These are phyloP conservation scores for Plectrocnemia conspersa DNA, from an alignment of 1,140 invertebrate species.

Conservation along the genomic window DNA sequence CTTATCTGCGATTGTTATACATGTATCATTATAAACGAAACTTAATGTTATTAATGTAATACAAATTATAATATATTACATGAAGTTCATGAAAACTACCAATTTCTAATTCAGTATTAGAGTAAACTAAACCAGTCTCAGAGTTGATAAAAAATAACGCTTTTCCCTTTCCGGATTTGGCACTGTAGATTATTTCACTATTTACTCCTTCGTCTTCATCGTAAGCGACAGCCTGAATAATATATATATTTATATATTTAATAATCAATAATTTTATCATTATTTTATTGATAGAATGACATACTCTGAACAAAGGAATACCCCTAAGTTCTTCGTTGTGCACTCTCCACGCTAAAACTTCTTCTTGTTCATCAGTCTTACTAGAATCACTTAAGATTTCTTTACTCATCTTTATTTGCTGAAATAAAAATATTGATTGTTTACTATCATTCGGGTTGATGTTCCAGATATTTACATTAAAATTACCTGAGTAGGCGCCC, in stretches of 20 bases:
- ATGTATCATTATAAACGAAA: too few species aligned
- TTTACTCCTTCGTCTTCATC: slow-evolving; percentile 75
- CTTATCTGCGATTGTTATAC: too few species aligned
- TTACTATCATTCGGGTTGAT: not conserved
- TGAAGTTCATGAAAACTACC: slow-evolving; percentile 64
- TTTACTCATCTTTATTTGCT: slow-evolving; percentile 5
- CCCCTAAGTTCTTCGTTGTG: slow-evolving; percentile 27
- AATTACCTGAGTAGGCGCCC: slow-evolving; percentile 55
- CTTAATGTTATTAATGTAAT: too few species aligned
- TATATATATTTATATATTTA: slow-evolving; percentile 2
- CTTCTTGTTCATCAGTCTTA: slow-evolving; percentile 14
- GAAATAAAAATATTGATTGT: not conserved
- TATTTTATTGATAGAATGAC: slow-evolving; percentile 1
- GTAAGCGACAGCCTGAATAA: slow-evolving; percentile 66
- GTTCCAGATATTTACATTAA: not conserved
- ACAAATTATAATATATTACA: too few species aligned
- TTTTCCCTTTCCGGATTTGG: slow-evolving; percentile 67
- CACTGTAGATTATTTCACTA: slow-evolving; percentile 69
- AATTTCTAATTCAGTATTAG: slow-evolving; percentile 50
- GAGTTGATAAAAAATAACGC: slow-evolving; percentile 72
- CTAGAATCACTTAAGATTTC: not conserved
- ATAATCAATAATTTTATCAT: slow-evolving; percentile 11
- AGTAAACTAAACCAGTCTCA: slow-evolving; percentile 66
- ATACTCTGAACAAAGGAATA: slow-evolving; percentile 27
- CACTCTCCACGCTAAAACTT: slow-evolving; percentile 26